Base-by-base conservation (phyloP, 35 echinoderm and acorn worm genomes). In the Holothuria glaberrima region DNA sequence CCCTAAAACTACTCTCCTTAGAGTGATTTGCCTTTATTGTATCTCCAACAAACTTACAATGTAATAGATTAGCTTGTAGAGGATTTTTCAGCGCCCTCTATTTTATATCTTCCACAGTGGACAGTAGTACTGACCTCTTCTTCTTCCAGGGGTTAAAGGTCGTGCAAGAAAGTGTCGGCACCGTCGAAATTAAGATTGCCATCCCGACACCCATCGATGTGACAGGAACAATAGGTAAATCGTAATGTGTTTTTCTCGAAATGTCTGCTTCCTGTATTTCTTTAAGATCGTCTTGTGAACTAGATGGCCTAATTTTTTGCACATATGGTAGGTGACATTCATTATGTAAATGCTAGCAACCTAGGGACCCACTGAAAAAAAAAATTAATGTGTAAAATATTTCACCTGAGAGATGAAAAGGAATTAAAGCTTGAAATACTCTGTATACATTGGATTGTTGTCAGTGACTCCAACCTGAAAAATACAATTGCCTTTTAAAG, bases 121-220 rank as follows among this genome's bases (percentile, higher is more conserved):
- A 41, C 7, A 41, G 36, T 7, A 41, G 36, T 7, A 41, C 36
- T 41, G 36, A 41, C 36, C 30, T 72, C 30, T 30, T 19, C 69
- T 72, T 72, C 30, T 19, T 32, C 28, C 29, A 72, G 35, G 69
- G 69, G 20, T 34, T 72, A 14, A 72, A 72, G 30, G 69, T 72
- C 9, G 69, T 72, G 4, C 22, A 72, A 18, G 69, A 72, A 72
- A 34, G 35, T 31, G 69, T 31, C 9, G 30, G 30, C 6, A 72
- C 69, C 4, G 69, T 72, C 17, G 69, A 72, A 72, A 72, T 72
- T 32, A 29, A 30, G 17, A 72, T 72, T 5, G 69, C 35, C 16
- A 31, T 34, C 19, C 69, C 69, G 19, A 72, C 69, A 17, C 12
- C 69, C 17, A 17, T 72, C 6, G 6, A 31, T 72, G 30, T 31